Percentiles rank a stretch among this genome's conserved stretches.
These are phyloP conservation scores for Piaya cayana DNA, from an alignment of 2,113 vertebrate genomes.

Conservation along the genomic window DNA sequence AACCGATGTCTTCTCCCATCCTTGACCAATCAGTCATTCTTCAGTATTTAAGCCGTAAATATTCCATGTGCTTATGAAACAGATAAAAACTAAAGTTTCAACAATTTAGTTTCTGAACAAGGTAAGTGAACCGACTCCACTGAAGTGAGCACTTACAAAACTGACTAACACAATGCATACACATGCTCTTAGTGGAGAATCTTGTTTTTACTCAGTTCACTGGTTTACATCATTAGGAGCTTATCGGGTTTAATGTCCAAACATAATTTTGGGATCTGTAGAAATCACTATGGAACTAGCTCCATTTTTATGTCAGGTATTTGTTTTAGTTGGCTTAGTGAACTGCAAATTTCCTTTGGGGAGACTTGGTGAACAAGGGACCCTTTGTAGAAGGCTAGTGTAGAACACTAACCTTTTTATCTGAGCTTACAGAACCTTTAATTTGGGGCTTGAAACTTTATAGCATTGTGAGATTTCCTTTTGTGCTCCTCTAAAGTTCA, in stretches of 20 bases:
- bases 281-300: not conserved
- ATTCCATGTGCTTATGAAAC: not conserved
- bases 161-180: not conserved
- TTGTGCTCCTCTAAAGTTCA: not conserved
- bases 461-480: not conserved
- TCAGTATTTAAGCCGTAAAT: not conserved
- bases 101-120: not conserved
- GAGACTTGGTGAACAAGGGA: slow-evolving; percentile 67
- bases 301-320: slow-evolving; percentile 43
- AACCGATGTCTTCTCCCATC: not conserved
- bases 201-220: not conserved
- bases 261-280: not conserved
- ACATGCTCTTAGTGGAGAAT: not conserved
- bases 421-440: slow-evolving; percentile 58
- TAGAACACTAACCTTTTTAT: slow-evolving; percentile 59
- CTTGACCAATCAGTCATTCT: not conserved
- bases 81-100: not conserved
- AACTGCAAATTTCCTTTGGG: slow-evolving; percentile 60
- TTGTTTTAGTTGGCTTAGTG: slow-evolving; percentile 58
- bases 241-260: not conserved
- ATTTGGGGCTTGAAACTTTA: slow-evolving; percentile 66
- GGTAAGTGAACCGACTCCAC: not conserved
- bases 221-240: not conserved
- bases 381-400: slow-evolving; percentile 67
- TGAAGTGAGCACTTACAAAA: not conserved